phyloP scores from a whole-genome alignment of 2,888 invertebrate genomes.

The Coremacera marginata region DNA sequence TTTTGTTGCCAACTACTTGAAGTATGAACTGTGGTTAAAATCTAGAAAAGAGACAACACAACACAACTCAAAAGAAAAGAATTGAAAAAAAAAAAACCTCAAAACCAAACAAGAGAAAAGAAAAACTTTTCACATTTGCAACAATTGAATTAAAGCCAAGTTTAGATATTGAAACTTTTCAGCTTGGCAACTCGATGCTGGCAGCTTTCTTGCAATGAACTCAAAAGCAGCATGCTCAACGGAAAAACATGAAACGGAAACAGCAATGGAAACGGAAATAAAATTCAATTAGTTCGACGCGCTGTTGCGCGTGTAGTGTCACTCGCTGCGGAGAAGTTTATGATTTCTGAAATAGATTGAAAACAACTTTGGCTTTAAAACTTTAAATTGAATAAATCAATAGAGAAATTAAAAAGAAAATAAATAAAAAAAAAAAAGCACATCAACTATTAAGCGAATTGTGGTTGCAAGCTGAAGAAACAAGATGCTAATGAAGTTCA shows the following conservation, averaged over 20 bases:
- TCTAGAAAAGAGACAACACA: neutral
- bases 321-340: neutral
- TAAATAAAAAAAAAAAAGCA: neutral
- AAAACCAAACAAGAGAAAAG: neutral
- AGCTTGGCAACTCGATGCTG: neutral
- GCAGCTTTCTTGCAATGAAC: neutral
- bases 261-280: neutral
- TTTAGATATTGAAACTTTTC: constrained; percentile 30
- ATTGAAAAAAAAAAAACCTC: neutral
- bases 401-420: neutral
- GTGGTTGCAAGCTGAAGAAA: too few species aligned
- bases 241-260: constrained; percentile 1
- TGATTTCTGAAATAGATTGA: constrained; percentile 8
- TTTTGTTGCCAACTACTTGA: constrained; percentile 5
- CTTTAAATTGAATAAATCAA: constrained; percentile 12
- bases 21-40: constrained; percentile 1
- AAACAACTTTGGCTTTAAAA: constrained; percentile 4
- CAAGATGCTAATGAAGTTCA: too few species aligned
- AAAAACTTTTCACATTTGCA: constrained; percentile 14
- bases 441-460: neutral
- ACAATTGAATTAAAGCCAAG: constrained; percentile 29
- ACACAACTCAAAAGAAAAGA: neutral
- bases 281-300: constrained; percentile 23
- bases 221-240: neutral
- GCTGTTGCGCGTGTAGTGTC: neutral